These are phyloP conservation scores for Magallana ariakensis DNA, from an alignment of 1,140 invertebrate species.

Conservation along the genomic window DNA sequence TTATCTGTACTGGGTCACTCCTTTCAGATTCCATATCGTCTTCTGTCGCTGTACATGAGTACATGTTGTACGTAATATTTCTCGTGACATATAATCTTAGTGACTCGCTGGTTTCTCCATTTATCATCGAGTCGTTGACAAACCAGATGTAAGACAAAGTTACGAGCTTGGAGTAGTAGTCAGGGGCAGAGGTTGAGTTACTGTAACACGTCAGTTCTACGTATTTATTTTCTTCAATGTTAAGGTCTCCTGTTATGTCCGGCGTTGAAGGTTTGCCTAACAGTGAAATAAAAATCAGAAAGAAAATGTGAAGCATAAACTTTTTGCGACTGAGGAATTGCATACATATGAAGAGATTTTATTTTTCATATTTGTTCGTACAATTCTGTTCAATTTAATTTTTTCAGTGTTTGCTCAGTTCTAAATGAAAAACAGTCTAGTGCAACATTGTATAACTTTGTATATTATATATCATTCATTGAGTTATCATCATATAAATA, in stretches of 20 bases:
- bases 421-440: no score
- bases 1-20: neutral
- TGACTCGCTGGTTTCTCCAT: neutral
- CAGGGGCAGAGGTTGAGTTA: neutral
- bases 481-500: no score
- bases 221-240: neutral
- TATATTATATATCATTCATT: no score
- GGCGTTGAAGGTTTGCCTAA: neutral
- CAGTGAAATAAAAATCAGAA: neutral
- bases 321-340: no score
- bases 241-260: neutral
- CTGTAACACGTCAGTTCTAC: neutral
- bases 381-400: no score
- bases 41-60: neutral
- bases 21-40: neutral
- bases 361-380: no score
- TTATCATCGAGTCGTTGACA: neutral
- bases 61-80: neutral
- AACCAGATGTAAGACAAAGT: neutral
- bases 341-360: no score
- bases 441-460: no score
- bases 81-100: neutral
- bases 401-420: no score
- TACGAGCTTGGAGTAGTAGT: neutral
- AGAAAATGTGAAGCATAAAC: no score